Evolutionary conservation across 2,797 vertebrate genomes (phyloP).

Genomic region (Siniperca undulata): DNA sequence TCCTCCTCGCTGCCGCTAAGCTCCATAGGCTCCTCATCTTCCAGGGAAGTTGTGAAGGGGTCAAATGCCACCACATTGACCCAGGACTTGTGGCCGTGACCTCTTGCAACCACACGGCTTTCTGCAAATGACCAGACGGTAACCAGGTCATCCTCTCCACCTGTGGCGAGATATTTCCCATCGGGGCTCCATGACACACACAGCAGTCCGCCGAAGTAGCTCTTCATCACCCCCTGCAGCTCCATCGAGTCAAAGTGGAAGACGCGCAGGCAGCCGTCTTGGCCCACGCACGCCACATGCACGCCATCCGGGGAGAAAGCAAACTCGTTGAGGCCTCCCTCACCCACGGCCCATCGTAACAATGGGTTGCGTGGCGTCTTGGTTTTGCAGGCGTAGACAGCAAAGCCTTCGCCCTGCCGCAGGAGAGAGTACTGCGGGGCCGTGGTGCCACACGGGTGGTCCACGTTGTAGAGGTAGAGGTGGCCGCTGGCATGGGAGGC

Average conservation of each 20-base stretch:
- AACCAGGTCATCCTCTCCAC: slow-evolving; percentile 93
- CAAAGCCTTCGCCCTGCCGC: slow-evolving; percentile 91
- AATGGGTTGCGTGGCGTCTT: slow-evolving; percentile 92
- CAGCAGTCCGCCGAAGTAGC: slow-evolving; percentile 93
- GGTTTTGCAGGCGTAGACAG: slow-evolving; percentile 92
- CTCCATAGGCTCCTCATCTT: slow-evolving; percentile 88
- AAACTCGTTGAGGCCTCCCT: slow-evolving; percentile 93
- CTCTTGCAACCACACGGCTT: slow-evolving; percentile 91
- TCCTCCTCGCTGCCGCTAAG: slow-evolving; percentile 85
- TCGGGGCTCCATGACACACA: slow-evolving; percentile 96
- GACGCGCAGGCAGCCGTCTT: slow-evolving; percentile 91
- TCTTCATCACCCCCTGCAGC: slow-evolving; percentile 94
- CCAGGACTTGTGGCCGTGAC: slow-evolving; percentile 95
- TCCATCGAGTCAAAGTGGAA: slow-evolving; percentile 96
- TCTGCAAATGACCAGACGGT: slow-evolving; percentile 94
- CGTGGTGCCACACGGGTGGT: slow-evolving; percentile 87
- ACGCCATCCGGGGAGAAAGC: slow-evolving; percentile 93
- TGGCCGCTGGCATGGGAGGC: slow-evolving; percentile 93
- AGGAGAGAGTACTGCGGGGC: slow-evolving; percentile 91
- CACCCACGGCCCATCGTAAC: slow-evolving; percentile 93
- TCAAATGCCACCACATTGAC: slow-evolving; percentile 95
- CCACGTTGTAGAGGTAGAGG: slow-evolving; percentile 93
- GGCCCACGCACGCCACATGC: slow-evolving; percentile 92
- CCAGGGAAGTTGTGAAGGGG: slow-evolving; percentile 90
- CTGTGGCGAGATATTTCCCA: slow-evolving; percentile 92